phyloP scores from a whole-genome alignment of 2,797 vertebrate species.

The Danio choprae region DNA sequence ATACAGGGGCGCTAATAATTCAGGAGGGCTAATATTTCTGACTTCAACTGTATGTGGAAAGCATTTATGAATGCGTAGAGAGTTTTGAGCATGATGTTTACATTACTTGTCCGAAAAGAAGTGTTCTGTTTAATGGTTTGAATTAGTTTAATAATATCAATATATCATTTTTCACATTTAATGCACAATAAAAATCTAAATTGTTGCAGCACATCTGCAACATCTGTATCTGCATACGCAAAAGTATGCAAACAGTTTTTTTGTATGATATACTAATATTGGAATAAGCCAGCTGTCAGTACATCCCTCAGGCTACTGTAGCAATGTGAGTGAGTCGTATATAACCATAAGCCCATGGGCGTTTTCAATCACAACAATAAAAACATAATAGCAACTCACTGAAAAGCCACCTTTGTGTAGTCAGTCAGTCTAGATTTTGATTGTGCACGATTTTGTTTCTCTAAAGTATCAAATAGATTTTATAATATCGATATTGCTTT shows the following conservation, averaged over 20 bases:
- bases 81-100: background rate
- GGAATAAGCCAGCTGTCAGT: constrained; percentile 41
- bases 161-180: constrained; percentile 58
- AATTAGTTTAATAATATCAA: constrained; percentile 45
- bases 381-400: constrained; percentile 26
- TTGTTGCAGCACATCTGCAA: constrained; percentile 2
- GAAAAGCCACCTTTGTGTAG: constrained; percentile 3
- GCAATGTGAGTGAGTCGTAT: constrained; percentile 13
- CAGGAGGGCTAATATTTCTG: too few species aligned
- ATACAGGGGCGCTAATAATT: too few species aligned
- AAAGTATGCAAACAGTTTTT: background rate
- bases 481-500: background rate
- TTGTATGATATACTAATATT: background rate
- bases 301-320: constrained; percentile 39
- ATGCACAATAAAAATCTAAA: constrained; percentile 38
- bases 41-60: background rate
- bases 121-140: constrained; percentile 29
- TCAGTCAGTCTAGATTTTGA: background rate
- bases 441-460: background rate
- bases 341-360: constrained; percentile 20
- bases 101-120: background rate
- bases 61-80: background rate
- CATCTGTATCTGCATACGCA: background rate
- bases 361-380: constrained; percentile 38
- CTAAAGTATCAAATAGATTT: background rate